phyloP scores from a whole-genome alignment of 2,888 invertebrate genomes.

The Prosopocoilus inquinatus region DNA sequence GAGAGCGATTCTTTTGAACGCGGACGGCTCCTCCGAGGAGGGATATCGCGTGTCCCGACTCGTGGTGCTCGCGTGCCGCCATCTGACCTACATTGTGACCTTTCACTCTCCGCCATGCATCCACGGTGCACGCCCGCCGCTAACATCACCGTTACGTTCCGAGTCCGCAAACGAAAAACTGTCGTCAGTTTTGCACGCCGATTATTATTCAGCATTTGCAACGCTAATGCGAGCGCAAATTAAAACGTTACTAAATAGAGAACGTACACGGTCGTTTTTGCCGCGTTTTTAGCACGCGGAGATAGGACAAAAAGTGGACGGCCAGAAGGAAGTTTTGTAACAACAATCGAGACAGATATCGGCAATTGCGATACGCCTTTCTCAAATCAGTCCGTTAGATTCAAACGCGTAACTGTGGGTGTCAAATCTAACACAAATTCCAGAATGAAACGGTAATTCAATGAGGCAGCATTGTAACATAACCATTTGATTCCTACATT shows the following conservation, averaged over 20 bases:
- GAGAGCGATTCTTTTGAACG: neutral
- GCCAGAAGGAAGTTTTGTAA: constrained; percentile 1
- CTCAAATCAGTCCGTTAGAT: neutral
- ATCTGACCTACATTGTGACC: constrained; percentile 21
- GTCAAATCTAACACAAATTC: no score
- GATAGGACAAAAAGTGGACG: neutral
- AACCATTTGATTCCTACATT: no score
- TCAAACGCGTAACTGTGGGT: no score
- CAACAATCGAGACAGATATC: constrained; percentile 3
- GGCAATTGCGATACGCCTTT: neutral
- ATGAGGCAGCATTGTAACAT: no score
- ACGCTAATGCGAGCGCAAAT: no score
- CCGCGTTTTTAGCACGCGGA: no score
- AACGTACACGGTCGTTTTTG: no score
- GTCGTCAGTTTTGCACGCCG: no score
- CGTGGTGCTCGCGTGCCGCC: constrained; percentile 20
- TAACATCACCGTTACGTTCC: neutral
- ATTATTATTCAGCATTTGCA: no score
- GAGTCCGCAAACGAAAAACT: no score
- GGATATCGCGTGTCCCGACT: constrained; percentile 15
- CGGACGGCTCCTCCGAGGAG: constrained; percentile 6
- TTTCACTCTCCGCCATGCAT: constrained; percentile 18
- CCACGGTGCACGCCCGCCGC: constrained; percentile 13
- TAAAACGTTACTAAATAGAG: no score
- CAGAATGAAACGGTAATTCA: no score